Conservation (phyloP, 2,888 invertebrate species). For the Tetragonisca angustula region DNA sequence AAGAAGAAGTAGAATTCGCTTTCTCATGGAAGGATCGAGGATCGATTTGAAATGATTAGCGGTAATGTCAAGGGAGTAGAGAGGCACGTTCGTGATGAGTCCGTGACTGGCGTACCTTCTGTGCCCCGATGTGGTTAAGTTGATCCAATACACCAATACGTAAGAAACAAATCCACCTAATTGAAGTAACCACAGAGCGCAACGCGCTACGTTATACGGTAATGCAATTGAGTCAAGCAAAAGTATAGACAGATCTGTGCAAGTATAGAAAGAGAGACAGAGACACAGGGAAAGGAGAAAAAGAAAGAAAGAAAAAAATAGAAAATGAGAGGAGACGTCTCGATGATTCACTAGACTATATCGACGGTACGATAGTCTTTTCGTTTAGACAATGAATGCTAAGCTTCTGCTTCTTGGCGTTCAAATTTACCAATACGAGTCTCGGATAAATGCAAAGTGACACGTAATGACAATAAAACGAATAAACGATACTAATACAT, state of each 20-base stretch:
- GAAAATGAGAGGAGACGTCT: slow-evolving; percentile 1
- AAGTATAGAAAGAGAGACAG: not conserved
- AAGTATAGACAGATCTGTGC: slow-evolving; percentile 2
- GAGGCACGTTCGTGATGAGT: slow-evolving; percentile 79
- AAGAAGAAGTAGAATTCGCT: slow-evolving; percentile 41
- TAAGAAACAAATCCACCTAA: slow-evolving; percentile 82
- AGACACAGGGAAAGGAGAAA: slow-evolving; percentile 19
- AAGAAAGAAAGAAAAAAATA: not conserved
- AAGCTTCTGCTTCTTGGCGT: slow-evolving; percentile 77
- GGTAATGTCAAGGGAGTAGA: slow-evolving; percentile 78
- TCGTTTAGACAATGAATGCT: slow-evolving; percentile 78
- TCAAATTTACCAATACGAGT: slow-evolving; percentile 77
- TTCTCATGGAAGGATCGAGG: slow-evolving; percentile 65
- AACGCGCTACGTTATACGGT: slow-evolving; percentile 71
- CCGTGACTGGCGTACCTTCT: slow-evolving; percentile 74
- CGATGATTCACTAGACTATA: slow-evolving; percentile 43
- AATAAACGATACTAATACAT: not conserved
- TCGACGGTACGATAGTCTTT: slow-evolving; percentile 9
- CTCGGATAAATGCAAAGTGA: slow-evolving; percentile 1
- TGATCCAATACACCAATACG: slow-evolving; percentile 64
- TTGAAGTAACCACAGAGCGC: slow-evolving; percentile 83
- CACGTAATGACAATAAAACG: no score
- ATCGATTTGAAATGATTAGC: slow-evolving; percentile 79
- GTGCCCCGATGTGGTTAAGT: slow-evolving; percentile 58
- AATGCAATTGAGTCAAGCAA: slow-evolving; percentile 52